These are phyloP conservation scores for Centropus unirufus DNA, from an alignment of 2,113 vertebrate genomes.

Conservation along the genomic window DNA sequence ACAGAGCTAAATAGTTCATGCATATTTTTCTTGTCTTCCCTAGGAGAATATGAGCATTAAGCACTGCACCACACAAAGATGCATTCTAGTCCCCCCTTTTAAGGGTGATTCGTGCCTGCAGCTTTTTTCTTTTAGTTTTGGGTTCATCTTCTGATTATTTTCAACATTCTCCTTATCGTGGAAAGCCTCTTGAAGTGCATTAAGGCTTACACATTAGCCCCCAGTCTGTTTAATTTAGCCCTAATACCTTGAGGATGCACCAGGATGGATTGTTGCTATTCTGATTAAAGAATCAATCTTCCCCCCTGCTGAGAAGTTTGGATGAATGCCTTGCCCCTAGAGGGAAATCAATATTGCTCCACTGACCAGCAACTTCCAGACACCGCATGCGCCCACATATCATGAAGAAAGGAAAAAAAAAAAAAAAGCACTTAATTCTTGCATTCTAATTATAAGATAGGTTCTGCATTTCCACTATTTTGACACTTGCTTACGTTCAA, in stretches of 20 bases:
- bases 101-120: background rate
- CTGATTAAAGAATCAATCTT: constrained; percentile 28
- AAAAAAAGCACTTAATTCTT: background rate
- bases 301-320: background rate
- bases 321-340: constrained; percentile 18
- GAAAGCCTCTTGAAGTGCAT: constrained; percentile 47
- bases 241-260: constrained; percentile 63
- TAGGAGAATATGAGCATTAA: constrained; percentile 4
- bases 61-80: constrained; percentile 9
- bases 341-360: background rate
- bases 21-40: background rate
- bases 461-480: background rate
- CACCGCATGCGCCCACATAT: accelerated
- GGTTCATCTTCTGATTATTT: constrained; percentile 12
- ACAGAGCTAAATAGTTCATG: background rate
- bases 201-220: constrained; percentile 29
- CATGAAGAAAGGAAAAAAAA: background rate
- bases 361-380: background rate
- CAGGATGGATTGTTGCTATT: constrained; percentile 34
- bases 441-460: background rate
- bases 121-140: constrained; percentile 28
- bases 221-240: constrained; percentile 61
- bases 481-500: background rate
- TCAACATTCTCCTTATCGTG: constrained; percentile 7
- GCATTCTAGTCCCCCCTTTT: background rate